These are phyloP conservation scores for Trogon melanurus DNA, from an alignment of 2,113 vertebrate genomes.

Conservation along the genomic window DNA sequence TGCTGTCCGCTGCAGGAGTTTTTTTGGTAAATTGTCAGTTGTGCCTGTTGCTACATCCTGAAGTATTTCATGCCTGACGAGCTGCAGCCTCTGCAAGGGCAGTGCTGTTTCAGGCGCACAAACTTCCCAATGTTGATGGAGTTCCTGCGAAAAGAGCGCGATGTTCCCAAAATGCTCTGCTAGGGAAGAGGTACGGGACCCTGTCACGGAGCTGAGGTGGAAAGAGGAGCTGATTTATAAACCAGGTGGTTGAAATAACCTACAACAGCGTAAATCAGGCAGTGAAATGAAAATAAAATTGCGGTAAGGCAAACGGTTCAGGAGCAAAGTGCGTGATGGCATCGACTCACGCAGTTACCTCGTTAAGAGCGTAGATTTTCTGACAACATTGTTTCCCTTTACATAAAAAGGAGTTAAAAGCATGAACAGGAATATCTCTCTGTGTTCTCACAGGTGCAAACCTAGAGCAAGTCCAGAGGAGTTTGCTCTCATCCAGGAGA, in stretches of 20 bases:
- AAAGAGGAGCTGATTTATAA: background rate
- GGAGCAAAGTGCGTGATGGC: background rate
- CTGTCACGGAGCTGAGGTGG: background rate
- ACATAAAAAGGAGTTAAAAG: background rate
- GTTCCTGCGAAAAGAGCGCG: background rate
- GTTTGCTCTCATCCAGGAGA: constrained; percentile 78
- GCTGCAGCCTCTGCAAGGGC: background rate
- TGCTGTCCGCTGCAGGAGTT: background rate
- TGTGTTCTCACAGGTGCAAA: constrained; percentile 76
- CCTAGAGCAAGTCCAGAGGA: constrained; percentile 78
- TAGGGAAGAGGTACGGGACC: rapidly evolving
- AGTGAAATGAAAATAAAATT: background rate
- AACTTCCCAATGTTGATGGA: background rate
- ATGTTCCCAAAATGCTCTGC: background rate
- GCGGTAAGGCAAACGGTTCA: background rate
- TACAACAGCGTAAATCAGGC: background rate
- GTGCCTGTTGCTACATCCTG: background rate
- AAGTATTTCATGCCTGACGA: background rate
- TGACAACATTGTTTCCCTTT: background rate
- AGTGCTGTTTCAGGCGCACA: rapidly evolving
- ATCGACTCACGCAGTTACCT: background rate
- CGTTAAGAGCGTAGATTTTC: background rate
- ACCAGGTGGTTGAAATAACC: background rate
- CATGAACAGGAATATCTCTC: background rate
- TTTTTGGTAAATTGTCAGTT: background rate